Evolutionary conservation across 2,888 invertebrate genomes (phyloP).

Genomic region (Podabrus alpinus): DNA sequence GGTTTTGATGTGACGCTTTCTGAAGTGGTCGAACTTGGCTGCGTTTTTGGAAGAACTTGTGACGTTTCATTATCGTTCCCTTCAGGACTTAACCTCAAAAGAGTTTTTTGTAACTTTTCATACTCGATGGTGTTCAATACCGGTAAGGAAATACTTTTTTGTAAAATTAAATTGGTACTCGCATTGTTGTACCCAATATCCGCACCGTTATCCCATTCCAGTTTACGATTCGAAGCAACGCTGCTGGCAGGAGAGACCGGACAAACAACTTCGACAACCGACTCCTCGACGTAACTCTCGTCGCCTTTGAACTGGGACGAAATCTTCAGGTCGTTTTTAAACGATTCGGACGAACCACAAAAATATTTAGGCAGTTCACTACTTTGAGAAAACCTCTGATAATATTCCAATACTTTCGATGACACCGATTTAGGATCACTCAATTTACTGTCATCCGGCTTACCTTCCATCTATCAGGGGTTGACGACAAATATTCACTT

Average conservation of each 20-base stretch:
- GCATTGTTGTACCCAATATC: slow-evolving; percentile 74
- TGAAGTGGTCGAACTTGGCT: neutral
- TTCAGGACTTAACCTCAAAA: slow-evolving; percentile 21
- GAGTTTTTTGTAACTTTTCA: slow-evolving; percentile 14
- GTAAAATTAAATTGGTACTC: slow-evolving; percentile 48
- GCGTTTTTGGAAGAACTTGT: neutral
- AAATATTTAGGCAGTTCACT: slow-evolving; percentile 71
- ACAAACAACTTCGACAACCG: slow-evolving; percentile 19
- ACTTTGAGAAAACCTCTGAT: slow-evolving; percentile 69
- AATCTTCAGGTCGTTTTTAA: neutral
- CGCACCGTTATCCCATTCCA: slow-evolving; percentile 88
- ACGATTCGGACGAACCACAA: slow-evolving; percentile 48
- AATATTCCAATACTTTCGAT: slow-evolving; percentile 65
- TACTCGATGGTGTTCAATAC: slow-evolving; percentile 32
- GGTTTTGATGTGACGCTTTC: neutral
- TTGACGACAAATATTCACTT: neutral
- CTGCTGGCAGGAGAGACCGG: slow-evolving; percentile 73
- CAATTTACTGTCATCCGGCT: slow-evolving; percentile 6
- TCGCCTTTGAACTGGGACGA: neutral
- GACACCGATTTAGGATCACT: slow-evolving; percentile 35
- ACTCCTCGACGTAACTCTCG: slow-evolving; percentile 23
- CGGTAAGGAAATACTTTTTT: slow-evolving; percentile 51
- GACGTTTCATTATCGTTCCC: neutral
- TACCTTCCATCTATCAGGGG: slow-evolving; percentile 25
- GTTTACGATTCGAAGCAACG: slow-evolving; percentile 70